phyloP scores from a whole-genome alignment of 2,797 vertebrate genomes.

The Chromobotia macracanthus region DNA sequence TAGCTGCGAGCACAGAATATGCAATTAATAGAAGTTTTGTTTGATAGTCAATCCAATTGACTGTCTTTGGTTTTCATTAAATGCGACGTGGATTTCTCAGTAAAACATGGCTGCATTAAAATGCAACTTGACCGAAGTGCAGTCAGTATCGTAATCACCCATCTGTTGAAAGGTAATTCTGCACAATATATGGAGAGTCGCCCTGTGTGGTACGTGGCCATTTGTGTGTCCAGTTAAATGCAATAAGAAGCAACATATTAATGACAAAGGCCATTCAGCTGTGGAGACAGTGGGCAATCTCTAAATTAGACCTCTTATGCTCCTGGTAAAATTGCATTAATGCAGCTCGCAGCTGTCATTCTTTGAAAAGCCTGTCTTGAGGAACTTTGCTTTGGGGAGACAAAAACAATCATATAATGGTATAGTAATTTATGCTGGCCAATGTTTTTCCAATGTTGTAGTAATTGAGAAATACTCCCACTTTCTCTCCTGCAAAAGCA shows the following conservation, averaged over 20 bases:
- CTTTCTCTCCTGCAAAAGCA: constrained; percentile 69
- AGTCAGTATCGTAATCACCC: background rate
- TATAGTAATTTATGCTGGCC: constrained; percentile 77
- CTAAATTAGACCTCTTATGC: constrained; percentile 65
- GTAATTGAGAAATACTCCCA: constrained; percentile 81
- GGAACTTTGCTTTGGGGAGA: constrained; percentile 75
- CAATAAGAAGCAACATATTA: constrained; percentile 32
- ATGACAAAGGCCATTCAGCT: constrained; percentile 30
- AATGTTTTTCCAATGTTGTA: constrained; percentile 81
- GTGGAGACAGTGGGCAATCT: constrained; percentile 67
- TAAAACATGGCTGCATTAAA: constrained; percentile 8
- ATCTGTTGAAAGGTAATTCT: constrained; percentile 34
- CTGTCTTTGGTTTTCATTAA: constrained; percentile 18
- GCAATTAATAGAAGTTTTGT: constrained; percentile 26
- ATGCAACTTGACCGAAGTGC: background rate
- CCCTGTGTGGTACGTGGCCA: background rate
- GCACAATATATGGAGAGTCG: constrained; percentile 2
- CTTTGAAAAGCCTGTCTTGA: constrained; percentile 69
- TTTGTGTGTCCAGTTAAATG: constrained; percentile 46
- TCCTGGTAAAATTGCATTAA: constrained; percentile 72
- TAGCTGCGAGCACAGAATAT: constrained; percentile 7
- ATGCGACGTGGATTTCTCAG: background rate
- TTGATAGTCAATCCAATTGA: background rate
- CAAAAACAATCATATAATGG: constrained; percentile 73
- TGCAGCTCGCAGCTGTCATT: constrained; percentile 62